Conservation (phyloP, 2,113 vertebrate species). For the Hydrochoerus hydrochaeris region DNA sequence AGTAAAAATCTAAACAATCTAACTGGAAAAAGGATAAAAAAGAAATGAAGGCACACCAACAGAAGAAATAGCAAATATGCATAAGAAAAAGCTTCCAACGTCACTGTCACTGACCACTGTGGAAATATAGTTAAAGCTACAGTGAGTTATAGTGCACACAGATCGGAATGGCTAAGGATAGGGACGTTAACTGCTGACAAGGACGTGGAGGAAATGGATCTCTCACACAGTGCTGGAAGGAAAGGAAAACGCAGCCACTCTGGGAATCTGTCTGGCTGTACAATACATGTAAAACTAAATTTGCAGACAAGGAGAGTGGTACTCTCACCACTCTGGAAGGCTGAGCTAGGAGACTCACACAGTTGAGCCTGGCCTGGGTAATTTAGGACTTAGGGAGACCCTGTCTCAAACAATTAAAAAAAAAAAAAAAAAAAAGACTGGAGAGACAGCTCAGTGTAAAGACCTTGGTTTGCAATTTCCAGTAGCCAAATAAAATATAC, state of each 20-base stretch:
- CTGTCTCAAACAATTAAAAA: not conserved
- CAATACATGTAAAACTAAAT: constrained; percentile 41
- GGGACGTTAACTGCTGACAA: not conserved
- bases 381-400: not conserved
- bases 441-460: not conserved
- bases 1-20: not conserved
- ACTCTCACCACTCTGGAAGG: not conserved
- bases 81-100: not conserved
- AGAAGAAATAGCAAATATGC: constrained; percentile 1
- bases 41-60: constrained; percentile 4
- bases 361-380: not conserved
- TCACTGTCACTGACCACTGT: not conserved
- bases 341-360: not conserved
- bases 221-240: not conserved
- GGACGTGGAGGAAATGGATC: not conserved
- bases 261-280: constrained; percentile 5
- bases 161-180: not conserved
- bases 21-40: constrained; percentile 35
- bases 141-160: not conserved
- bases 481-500: not conserved
- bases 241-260: not conserved
- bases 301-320: not conserved
- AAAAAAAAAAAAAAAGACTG: not conserved
- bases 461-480: not conserved
- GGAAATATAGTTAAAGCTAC: not conserved